A percentile compares a stretch with the other conserved stretches of the same genome.
phyloP scores from a whole-genome alignment of 2,888 invertebrate species.

The Ametastegia equiseti region DNA sequence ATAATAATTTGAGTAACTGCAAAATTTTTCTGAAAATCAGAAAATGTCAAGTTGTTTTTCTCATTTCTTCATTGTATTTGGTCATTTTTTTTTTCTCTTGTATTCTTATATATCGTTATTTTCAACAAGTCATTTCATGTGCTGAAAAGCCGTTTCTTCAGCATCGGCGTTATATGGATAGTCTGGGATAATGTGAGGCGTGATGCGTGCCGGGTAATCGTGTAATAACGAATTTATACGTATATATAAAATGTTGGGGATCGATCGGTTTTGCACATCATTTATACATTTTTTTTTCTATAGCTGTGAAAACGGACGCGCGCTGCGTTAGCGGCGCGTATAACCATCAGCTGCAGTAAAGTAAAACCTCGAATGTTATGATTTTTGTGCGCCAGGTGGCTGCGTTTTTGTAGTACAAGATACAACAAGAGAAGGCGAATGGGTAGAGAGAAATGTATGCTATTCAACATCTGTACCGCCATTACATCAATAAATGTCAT shows the following conservation, averaged over 20 bases:
- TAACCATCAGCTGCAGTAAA: background rate
- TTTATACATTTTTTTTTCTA: background rate
- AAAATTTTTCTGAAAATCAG: too few relatives aligned
- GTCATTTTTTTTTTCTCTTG: too few relatives aligned
- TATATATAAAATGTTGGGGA: background rate
- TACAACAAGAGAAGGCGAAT: slow-evolving; percentile 57
- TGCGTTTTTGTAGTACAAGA: slow-evolving; percentile 64
- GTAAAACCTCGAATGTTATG: slow-evolving; percentile 54
- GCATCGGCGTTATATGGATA: too few relatives aligned
- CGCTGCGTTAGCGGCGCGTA: background rate
- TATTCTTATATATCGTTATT: too few relatives aligned
- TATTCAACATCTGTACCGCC: slow-evolving; percentile 51
- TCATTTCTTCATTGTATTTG: too few relatives aligned
- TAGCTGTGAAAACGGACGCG: background rate
- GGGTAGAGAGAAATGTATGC: slow-evolving; percentile 50
- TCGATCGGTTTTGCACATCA: background rate
- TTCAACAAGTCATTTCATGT: too few relatives aligned
- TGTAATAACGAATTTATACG: too few relatives aligned
- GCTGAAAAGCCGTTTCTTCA: too few relatives aligned
- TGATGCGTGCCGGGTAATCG: too few relatives aligned
- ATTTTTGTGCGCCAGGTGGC: slow-evolving; percentile 70
- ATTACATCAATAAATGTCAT: slow-evolving; percentile 68
- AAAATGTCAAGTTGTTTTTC: too few relatives aligned
- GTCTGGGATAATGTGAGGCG: too few relatives aligned
- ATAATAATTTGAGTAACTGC: too few relatives aligned